Conservation (phyloP, 2,797 vertebrate genomes). For the Acanthurus lineatus region DNA sequence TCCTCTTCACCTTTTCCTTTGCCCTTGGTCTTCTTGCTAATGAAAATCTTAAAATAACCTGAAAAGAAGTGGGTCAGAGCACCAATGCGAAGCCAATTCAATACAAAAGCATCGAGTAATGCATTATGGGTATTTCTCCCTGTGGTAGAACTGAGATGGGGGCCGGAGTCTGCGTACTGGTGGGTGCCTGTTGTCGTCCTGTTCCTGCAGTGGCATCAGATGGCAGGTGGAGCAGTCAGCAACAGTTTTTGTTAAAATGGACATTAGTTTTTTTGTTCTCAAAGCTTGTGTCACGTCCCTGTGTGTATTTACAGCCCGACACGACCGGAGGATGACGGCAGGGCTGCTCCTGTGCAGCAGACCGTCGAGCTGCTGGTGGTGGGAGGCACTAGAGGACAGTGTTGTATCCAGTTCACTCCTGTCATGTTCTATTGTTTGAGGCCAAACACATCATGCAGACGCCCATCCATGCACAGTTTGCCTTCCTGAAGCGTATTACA, state of each 20-base stretch:
- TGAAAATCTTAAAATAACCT: constrained; percentile 80
- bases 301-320: constrained; percentile 5
- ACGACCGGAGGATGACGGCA: constrained; percentile 11
- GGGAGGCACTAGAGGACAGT: constrained; percentile 72
- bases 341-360: background rate
- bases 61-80: constrained; percentile 79
- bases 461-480: constrained; percentile 13
- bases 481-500: constrained; percentile 26
- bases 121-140: constrained; percentile 78
- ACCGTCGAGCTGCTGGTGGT: background rate
- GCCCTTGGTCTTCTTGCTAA: constrained; percentile 60
- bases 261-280: constrained; percentile 8
- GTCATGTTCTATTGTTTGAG: constrained; percentile 43
- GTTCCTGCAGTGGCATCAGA: constrained; percentile 50
- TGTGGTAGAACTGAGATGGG: constrained; percentile 58
- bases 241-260: background rate
- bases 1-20: constrained; percentile 55
- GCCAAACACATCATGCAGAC: constrained; percentile 31
- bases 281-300: background rate
- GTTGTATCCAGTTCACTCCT: constrained; percentile 49
- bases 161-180: constrained; percentile 43
- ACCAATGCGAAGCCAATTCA: constrained; percentile 53
- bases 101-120: constrained; percentile 68
- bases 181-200: constrained; percentile 39
- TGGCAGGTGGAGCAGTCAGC: constrained; percentile 12